These are phyloP conservation scores for Agrochola macilenta DNA, from an alignment of 2,888 invertebrate genomes.

Conservation along the genomic window DNA sequence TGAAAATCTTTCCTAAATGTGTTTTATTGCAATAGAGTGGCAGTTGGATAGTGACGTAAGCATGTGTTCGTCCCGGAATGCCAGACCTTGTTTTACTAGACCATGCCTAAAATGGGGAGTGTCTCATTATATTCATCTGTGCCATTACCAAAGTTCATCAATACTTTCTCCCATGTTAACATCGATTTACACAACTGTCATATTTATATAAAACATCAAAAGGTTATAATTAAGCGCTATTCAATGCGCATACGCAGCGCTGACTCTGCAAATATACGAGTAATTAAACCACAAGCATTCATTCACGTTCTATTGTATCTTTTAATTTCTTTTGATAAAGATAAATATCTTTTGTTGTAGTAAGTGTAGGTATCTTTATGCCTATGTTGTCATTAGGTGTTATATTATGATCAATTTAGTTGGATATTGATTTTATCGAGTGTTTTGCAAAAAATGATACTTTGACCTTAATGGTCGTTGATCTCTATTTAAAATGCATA, in stretches of 20 bases:
- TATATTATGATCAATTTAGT: constrained; percentile 38
- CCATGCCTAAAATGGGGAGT: too few species aligned
- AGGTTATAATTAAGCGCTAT: constrained; percentile 63
- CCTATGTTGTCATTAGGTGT: constrained; percentile 24
- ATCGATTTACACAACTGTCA: constrained; percentile 49
- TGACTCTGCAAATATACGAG: constrained; percentile 62
- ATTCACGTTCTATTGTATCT: constrained; percentile 62
- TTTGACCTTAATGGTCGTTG: constrained; percentile 23
- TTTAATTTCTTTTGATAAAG: constrained; percentile 60
- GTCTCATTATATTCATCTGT: too few species aligned
- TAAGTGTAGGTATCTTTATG: constrained; percentile 17
- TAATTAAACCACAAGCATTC: constrained; percentile 66
- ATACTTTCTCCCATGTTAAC: constrained; percentile 57
- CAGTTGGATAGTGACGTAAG: too few species aligned
- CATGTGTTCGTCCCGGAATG: too few species aligned
- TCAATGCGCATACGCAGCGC: constrained; percentile 57
- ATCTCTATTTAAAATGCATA: not conserved
- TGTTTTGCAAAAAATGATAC: constrained; percentile 7
- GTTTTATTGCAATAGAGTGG: too few species aligned
- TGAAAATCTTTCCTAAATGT: too few species aligned
- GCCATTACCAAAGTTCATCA: not conserved
- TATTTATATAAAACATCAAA: constrained; percentile 59
- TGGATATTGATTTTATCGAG: constrained; percentile 30
- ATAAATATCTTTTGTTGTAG: constrained; percentile 64
- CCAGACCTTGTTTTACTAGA: too few species aligned